These are phyloP conservation scores for Pyrgus malvae DNA, from an alignment of 2,888 invertebrate genomes.

Conservation along the genomic window DNA sequence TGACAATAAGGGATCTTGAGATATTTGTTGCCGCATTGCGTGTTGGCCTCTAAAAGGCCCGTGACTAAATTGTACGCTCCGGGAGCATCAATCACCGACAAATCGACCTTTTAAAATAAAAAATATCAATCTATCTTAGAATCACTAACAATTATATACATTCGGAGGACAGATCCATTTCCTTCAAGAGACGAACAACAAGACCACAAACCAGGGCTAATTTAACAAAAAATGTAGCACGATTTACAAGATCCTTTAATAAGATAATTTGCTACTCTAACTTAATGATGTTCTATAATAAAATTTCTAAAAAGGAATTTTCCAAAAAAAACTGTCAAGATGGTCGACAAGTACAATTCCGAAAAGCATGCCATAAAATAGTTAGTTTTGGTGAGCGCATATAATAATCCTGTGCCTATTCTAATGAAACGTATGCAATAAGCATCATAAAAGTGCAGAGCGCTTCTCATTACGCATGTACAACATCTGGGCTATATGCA, in stretches of 20 bases:
- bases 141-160: conserved; percentile 1
- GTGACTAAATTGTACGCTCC: conserved; percentile 38
- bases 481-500: conserved; percentile 22
- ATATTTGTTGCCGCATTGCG: conserved; percentile 31
- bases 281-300: no score
- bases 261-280: no score
- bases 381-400: background rate
- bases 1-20: conserved; percentile 18
- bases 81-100: conserved; percentile 46
- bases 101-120: conserved; percentile 36
- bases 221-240: no score
- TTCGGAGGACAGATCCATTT: conserved; percentile 16
- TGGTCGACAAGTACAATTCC: no score
- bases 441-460: conserved; percentile 23
- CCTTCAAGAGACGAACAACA: background rate
- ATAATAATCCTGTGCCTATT: background rate
- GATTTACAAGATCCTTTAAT: no score
- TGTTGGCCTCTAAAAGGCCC: conserved; percentile 36
- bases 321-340: no score
- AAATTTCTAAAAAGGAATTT: no score
- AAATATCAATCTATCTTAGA: conserved; percentile 4
- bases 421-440: conserved; percentile 8
- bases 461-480: conserved; percentile 22
- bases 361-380: no score
- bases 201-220: no score